Base-by-base conservation (phyloP, 2,797 vertebrate genomes). In the Rhodeus uyekii region DNA sequence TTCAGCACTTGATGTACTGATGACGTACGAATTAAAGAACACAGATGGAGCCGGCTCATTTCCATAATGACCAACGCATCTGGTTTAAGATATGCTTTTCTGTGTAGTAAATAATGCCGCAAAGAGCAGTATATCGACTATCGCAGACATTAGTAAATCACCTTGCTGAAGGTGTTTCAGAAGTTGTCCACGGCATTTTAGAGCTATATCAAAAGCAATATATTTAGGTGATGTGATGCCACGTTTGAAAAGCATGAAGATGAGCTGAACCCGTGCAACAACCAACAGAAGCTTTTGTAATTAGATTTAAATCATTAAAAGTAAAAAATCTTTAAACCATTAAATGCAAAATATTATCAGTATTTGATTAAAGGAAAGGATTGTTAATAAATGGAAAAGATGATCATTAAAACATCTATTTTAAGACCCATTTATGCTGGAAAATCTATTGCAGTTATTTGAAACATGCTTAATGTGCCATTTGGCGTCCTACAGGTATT, bases 401-500 rank as follows among this genome's bases (percentile, higher is more conserved):
- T 68, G 4, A 69, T n/a, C n/a, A n/a, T 68, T 68, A 58, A 58
- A 69, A 79, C 10, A 39, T 69, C 50, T 60, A 42, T 80, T 71
- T 60, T 64, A 76, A 46, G 27, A 44, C 10, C 39, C 1, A 32
- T 32, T 63, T 63, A 29, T 32, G 13, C 14, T 46, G 3, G 27
- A 34, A 34, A 69, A 73, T 16, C 6, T 24, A 55, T 32, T 46
- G 12, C 78, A 18, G 50, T 46, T 32, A 3, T 44, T 69, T 80
- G 34, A 48, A 53, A 55, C 34, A 80, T 32, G 29, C 50, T 80
- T 76, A 34, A 60, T 60, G 32, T 64, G 42, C 63, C 75, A 64
- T 48, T 77, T 71, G 67, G 78, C 53, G 36, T 53, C 67, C 39
- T 71, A 24, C 36, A 36, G 67, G 53, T 48, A 71, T 71, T 80